Percentiles rank a stretch among this genome's conserved stretches.
Conservation (phyloP, 2,113 vertebrate genomes). For the Pelvicachromis taeniatus region DNA sequence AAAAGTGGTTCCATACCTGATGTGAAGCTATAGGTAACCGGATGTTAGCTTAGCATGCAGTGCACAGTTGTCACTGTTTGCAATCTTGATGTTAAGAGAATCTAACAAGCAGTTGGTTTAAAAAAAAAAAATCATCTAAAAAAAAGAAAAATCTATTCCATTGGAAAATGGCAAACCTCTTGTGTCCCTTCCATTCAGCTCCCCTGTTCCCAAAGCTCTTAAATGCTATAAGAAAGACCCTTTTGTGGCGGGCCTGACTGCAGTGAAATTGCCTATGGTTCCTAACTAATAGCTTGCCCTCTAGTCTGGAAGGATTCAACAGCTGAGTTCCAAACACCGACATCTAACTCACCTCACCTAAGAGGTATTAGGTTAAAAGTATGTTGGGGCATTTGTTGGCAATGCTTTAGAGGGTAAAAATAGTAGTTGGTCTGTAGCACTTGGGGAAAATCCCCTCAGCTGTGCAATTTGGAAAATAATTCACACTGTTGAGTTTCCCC, state of each 20-base stretch:
- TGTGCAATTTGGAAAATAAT: slow-evolving; percentile 12
- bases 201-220: slow-evolving; percentile 21
- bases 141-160: not conserved
- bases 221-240: slow-evolving; percentile 56
- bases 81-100: not conserved
- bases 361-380: not conserved
- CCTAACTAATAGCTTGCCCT: slow-evolving; percentile 32
- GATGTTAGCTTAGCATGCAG: not conserved
- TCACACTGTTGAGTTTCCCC: not conserved
- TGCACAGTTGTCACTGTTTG: not conserved
- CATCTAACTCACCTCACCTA: not conserved
- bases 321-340: slow-evolving; percentile 22
- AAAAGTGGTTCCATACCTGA: not conserved
- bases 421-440: not conserved
- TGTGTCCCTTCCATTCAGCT: not conserved
- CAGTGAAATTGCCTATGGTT: slow-evolving; percentile 26
- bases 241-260: slow-evolving; percentile 55
- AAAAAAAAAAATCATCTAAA: not conserved
- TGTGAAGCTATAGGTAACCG: not conserved
- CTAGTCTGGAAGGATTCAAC: slow-evolving; percentile 43
- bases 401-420: not conserved
- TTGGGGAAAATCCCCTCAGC: slow-evolving; percentile 12
- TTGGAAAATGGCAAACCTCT: not conserved
- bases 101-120: not conserved
- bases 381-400: not conserved